Evolutionary conservation across 1,140 invertebrate species (phyloP), one percentile per base, ranked within the genome.

Genomic region (Gryon sp.): DNA sequence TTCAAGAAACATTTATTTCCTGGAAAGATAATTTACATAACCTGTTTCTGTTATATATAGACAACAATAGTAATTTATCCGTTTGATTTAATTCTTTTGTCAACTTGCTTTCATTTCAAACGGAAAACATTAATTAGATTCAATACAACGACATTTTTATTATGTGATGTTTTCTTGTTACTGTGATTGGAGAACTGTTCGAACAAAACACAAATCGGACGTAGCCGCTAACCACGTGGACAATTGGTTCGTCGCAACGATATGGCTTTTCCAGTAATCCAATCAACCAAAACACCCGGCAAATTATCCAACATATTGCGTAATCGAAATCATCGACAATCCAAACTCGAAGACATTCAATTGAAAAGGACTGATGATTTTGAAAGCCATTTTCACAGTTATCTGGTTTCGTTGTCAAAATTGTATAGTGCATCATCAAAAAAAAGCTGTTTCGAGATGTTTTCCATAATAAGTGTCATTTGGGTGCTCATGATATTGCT

Each of bases 401-500:
- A 24, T 40, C 34, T 52, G 19, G n/a, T 22, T 50, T 52, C 36
- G 24, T 20, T 45, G 14, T 40, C 50, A 6, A 60, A 12, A 16
- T 4, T 40, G 5, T 24, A 50, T 16, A 28, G 65, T 52, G 15
- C 34, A 18, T 53, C 18, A 14, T 36, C 36, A 24, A 14, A 20
- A 15, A 36, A 11, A 43, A 46, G n/a, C 32, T 19, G 62, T 40
- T 40, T 77, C 14, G 79, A 78, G 45, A 84, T 84, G 79, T 46
- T 78, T 0, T 69, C 78, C 9, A 15, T 87, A n/a, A 40, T 84
- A 59, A 60, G 66, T 83, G 78, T 40, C 62, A 66, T 68, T 36
- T 80, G 78, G 74, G 74, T 65, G 38, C 32, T 84, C 22, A 43
- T 87, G 19, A 62, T 79, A 12, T 53, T 84, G 38, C 46, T 87